These are phyloP conservation scores for Papio anubis DNA, from an alignment of 2,113 vertebrate species.

Conservation along the genomic window DNA sequence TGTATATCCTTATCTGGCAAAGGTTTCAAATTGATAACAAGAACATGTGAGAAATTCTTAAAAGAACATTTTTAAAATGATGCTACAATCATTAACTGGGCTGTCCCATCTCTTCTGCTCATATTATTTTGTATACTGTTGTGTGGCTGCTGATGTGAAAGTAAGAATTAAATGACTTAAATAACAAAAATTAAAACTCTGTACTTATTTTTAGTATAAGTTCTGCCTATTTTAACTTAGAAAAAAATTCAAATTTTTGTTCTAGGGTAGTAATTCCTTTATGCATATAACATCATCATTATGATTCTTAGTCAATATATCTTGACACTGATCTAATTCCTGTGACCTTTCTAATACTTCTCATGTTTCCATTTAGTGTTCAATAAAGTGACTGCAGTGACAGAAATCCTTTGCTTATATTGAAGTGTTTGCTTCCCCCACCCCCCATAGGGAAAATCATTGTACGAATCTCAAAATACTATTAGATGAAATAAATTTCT, in stretches of 20 bases:
- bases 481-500: background rate
- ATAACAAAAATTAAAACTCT: background rate
- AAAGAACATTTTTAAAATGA: background rate
- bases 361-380: background rate
- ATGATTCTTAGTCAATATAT: background rate
- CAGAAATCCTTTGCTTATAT: background rate
- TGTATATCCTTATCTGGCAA: background rate
- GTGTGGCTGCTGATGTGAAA: background rate
- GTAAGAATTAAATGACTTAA: background rate
- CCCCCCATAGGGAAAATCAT: background rate
- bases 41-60: background rate
- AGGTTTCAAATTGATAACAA: background rate
- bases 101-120: rapidly evolving
- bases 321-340: background rate
- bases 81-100: background rate
- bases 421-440: background rate
- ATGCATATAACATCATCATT: background rate
- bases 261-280: background rate
- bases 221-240: background rate
- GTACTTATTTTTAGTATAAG: background rate
- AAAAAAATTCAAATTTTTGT: background rate
- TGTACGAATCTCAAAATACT: background rate
- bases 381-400: background rate
- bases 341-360: background rate
- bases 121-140: background rate